Conservation (phyloP, 2,797 vertebrate genomes). For the Periparus ater region DNA sequence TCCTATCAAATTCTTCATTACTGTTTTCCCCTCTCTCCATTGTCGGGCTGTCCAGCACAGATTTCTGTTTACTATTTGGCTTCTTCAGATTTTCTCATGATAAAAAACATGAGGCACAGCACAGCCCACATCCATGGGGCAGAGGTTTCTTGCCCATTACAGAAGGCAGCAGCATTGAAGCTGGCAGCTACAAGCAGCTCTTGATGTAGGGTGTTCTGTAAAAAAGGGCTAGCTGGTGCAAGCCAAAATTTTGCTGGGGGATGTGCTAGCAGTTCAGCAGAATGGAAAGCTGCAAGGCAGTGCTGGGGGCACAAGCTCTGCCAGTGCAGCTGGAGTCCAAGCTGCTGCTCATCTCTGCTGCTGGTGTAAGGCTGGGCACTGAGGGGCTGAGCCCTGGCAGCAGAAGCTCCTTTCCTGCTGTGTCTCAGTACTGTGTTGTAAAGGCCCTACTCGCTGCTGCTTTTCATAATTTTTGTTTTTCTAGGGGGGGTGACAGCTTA, state of each 20-base stretch:
- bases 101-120: background rate
- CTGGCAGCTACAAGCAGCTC: background rate
- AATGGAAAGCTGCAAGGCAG: background rate
- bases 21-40: background rate
- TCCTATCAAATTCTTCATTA: background rate
- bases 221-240: background rate
- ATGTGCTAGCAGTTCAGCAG: background rate
- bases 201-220: background rate
- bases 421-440: background rate
- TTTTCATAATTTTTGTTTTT: background rate
- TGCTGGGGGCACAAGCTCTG: background rate
- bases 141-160: background rate
- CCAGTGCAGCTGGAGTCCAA: background rate
- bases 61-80: background rate
- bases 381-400: background rate
- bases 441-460: background rate
- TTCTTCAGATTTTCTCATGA: background rate
- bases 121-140: background rate
- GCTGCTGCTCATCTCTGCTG: background rate
- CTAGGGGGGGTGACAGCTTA: slow-evolving; percentile 1
- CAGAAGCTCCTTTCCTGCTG: background rate
- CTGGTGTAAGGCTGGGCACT: background rate
- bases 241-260: background rate
- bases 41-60: background rate
- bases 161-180: background rate